These are phyloP conservation scores for Phyllopteryx taeniolatus DNA, from an alignment of 2,113 vertebrate species.

Conservation along the genomic window DNA sequence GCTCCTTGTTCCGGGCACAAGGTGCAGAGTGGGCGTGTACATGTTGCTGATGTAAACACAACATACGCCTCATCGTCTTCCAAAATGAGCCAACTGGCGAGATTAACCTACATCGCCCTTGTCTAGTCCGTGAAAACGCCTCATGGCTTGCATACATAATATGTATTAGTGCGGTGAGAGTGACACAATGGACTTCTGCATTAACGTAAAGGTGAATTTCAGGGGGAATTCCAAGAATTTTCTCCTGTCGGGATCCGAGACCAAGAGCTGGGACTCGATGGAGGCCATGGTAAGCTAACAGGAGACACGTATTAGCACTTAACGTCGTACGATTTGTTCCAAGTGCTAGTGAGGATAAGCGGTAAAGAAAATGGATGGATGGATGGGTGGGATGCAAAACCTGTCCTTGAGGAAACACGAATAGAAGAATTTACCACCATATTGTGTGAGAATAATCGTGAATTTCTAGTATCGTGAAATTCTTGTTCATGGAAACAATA, in stretches of 20 bases:
- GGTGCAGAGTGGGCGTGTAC: constrained; percentile 54
- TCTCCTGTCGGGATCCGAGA: constrained; percentile 82
- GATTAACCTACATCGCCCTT: constrained; percentile 27
- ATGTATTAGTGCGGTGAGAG: constrained; percentile 30
- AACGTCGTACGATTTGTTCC: too few relatives aligned
- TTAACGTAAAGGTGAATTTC: constrained; percentile 77
- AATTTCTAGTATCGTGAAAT: too few relatives aligned
- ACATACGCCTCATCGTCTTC: constrained; percentile 47
- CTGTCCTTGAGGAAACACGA: background rate
- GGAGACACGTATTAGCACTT: background rate
- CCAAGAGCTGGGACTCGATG: constrained; percentile 88
- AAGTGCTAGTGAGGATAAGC: too few relatives aligned
- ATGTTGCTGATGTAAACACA: constrained; percentile 69
- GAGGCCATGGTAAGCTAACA: constrained; percentile 87
- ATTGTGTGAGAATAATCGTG: too few relatives aligned
- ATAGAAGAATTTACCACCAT: background rate
- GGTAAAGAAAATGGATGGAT: too few relatives aligned
- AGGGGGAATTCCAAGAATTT: constrained; percentile 75
- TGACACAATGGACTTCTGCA: constrained; percentile 70
- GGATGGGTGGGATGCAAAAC: too few relatives aligned
- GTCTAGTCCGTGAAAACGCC: background rate
- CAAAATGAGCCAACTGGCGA: constrained; percentile 23
- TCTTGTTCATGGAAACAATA: too few relatives aligned
- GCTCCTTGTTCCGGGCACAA: constrained; percentile 43
- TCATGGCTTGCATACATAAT: constrained; percentile 13